Evolutionary conservation across 2,888 invertebrate genomes (phyloP).

Genomic region (Thera britannica): DNA sequence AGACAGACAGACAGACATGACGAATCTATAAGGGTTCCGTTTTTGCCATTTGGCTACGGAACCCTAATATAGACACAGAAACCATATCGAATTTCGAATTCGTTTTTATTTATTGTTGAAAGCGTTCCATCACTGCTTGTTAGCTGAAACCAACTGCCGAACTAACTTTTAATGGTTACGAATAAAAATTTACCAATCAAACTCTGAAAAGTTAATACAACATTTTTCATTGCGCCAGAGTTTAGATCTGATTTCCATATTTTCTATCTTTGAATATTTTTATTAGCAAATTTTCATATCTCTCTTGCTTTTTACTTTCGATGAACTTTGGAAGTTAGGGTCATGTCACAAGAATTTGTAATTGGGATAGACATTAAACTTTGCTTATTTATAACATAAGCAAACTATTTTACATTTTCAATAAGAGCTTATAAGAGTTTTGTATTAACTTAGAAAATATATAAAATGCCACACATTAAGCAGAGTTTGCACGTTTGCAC

Average conservation of each 20-base stretch:
- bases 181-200: constrained; percentile 51
- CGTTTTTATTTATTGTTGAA: background rate
- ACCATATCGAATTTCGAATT: too few relatives aligned
- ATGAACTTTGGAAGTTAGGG: background rate
- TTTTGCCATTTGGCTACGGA: too few relatives aligned
- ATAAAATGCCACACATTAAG: too few relatives aligned
- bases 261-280: constrained; percentile 38
- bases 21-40: too few relatives aligned
- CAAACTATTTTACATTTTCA: too few relatives aligned
- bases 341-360: constrained; percentile 12
- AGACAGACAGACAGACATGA: too few relatives aligned
- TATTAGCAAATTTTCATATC: constrained; percentile 31
- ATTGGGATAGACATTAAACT: constrained; percentile 1
- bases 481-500: too few relatives aligned
- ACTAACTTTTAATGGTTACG: constrained; percentile 51
- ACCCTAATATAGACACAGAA: too few relatives aligned
- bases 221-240: constrained; percentile 42
- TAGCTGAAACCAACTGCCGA: constrained; percentile 38
- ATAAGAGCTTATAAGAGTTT: too few relatives aligned
- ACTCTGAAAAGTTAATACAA: constrained; percentile 41
- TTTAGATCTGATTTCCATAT: constrained; percentile 49
- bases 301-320: constrained; percentile 16
- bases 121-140: constrained; percentile 15
- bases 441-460: too few relatives aligned
- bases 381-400: background rate